Evolutionary conservation across 2,113 vertebrate species (phyloP).

Genomic region (Gymnobelideus leadbeateri): DNA sequence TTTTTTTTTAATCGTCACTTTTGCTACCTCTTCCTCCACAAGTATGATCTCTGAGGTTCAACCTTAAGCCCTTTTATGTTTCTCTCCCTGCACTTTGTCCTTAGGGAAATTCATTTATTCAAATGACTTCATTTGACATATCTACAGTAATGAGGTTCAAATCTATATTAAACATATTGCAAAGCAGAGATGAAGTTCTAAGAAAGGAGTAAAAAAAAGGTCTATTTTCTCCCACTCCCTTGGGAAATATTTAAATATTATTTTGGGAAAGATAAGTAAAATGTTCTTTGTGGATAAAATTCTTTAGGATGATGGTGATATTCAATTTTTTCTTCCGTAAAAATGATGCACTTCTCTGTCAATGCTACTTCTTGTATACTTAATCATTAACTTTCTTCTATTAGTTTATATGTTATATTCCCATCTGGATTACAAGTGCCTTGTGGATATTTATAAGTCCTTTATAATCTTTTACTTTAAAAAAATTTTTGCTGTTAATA

Average conservation of each 20-base stretch:
- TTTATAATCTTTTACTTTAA: too few species aligned
- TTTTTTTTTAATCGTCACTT: too few species aligned
- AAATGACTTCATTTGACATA: not conserved
- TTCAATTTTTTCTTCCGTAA: too few species aligned
- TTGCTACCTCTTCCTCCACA: too few species aligned
- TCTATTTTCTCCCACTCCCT: not conserved
- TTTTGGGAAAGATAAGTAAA: constrained; percentile 5
- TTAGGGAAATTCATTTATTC: not conserved
- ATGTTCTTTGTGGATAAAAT: constrained; percentile 13
- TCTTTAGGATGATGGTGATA: not conserved
- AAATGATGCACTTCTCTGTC: too few species aligned
- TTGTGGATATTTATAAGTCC: too few species aligned
- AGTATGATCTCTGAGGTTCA: not conserved
- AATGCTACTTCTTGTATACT: too few species aligned
- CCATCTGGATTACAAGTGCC: too few species aligned
- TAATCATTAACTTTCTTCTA: too few species aligned
- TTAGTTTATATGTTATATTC: too few species aligned
- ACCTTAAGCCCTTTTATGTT: not conserved
- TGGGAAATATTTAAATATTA: not conserved
- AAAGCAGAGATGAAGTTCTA: not conserved
- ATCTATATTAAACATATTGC: not conserved
- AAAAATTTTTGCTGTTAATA: not conserved
- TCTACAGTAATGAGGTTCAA: constrained; percentile 27
- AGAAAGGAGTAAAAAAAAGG: constrained; percentile 26
- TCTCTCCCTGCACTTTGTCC: not conserved